These are phyloP conservation scores for Raja brachyura DNA, from an alignment of 2,113 vertebrate genomes.

Conservation along the genomic window DNA sequence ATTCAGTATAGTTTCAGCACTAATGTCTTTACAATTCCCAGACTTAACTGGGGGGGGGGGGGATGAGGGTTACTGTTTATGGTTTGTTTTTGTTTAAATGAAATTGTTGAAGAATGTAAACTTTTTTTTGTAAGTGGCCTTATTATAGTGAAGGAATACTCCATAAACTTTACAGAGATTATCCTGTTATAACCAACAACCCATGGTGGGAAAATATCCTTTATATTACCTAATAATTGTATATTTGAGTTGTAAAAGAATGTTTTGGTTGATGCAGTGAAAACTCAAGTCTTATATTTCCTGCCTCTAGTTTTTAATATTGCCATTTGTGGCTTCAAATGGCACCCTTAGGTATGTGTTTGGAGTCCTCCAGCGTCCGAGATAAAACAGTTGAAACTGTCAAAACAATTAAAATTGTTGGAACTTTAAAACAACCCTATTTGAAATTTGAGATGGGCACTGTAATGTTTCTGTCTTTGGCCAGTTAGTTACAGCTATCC, in stretches of 20 bases:
- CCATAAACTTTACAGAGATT: background rate
- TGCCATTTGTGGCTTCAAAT: background rate
- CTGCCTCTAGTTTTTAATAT: background rate
- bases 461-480: background rate
- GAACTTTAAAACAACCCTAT: background rate
- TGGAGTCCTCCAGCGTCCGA: background rate
- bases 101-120: background rate
- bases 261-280: background rate
- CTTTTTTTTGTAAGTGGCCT: background rate
- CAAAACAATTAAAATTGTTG: background rate
- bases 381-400: background rate
- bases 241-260: background rate
- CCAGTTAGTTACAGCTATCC: background rate
- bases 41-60: background rate
- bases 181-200: background rate
- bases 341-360: background rate
- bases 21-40: background rate
- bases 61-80: background rate
- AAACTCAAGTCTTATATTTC: background rate
- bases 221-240: slow-evolving; percentile 9
- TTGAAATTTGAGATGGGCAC: background rate
- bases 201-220: background rate
- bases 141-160: background rate
- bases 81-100: too few relatives aligned
- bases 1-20: background rate